Evolutionary conservation across 1,140 invertebrate species (phyloP), one percentile per base, ranked within the genome.

Genomic region (Manduca sexta): DNA sequence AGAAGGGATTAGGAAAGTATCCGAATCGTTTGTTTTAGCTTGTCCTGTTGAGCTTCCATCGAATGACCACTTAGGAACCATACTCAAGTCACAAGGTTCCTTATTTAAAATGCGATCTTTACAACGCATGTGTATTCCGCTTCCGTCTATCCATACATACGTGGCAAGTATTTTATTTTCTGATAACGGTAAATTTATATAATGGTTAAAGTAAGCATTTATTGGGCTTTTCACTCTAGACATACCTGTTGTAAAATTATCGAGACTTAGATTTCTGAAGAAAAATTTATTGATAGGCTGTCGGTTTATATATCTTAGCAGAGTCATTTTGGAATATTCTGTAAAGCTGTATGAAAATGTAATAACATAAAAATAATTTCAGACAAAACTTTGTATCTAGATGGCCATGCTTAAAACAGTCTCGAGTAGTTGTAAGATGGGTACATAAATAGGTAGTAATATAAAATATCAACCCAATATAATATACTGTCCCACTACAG

Each of bases 11-110:
- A 99, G 87, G 64, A 93, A 94, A 12, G 95, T 91, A 72, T 99
- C 97, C n/a, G 96, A 97, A 67, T 95, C 92, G 34, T 86, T 80
- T 15, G 92, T 92, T 63, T 91, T 88, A 1, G 93, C 92, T 83
- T 94, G 93, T 43, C 91, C 90, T 0, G 93, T 94, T 1, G 93
- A 94, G 69, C 95, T 97, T 13, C 97, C 98, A 84, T 99, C 97
- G 71, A 95, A 99, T 56, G 97, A 96, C 98, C 98, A 99, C 11
- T 92, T 88, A 0, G 97, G 97, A 17, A 97, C 86, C 51, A 97
- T 94, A 44, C 41, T 34, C n/a, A 92, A 80, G 48, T 85, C 83
- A 56, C 88, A 89, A 4, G 94, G 93, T 43, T 90, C 80, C 61
- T 88, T 89, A 56, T 92, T 88, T 33, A 95, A 69, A 7, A 94